These are phyloP conservation scores for Amorpha juglandis DNA, from an alignment of 2,888 invertebrate genomes.

Conservation along the genomic window DNA sequence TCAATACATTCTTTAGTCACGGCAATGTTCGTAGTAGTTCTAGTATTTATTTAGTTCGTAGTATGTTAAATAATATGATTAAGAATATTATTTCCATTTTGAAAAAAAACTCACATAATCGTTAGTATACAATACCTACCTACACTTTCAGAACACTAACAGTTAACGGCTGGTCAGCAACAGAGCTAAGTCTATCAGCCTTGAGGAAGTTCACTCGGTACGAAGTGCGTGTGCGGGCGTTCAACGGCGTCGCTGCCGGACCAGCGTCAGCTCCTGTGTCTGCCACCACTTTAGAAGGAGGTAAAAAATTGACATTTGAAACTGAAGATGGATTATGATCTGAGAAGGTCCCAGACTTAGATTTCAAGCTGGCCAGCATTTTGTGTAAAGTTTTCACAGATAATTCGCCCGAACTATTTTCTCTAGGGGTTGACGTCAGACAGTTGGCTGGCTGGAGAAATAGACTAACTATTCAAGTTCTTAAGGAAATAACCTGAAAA, in stretches of 20 bases:
- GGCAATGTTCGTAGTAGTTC: too few relatives aligned
- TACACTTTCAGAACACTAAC: constrained; percentile 77
- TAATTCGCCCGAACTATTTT: not conserved
- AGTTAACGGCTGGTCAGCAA: constrained; percentile 89
- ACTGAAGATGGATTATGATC: too few relatives aligned
- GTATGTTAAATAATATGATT: too few relatives aligned
- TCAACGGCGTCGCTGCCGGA: constrained; percentile 91
- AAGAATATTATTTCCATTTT: not conserved
- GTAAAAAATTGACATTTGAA: constrained; percentile 53
- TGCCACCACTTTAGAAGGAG: constrained; percentile 89
- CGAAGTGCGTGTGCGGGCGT: constrained; percentile 90
- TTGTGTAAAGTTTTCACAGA: too few relatives aligned
- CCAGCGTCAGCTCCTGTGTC: constrained; percentile 88
- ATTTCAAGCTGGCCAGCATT: too few relatives aligned
- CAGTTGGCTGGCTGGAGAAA: too few relatives aligned
- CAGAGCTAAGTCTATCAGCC: constrained; percentile 86
- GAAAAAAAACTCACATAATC: not conserved
- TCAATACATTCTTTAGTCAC: too few relatives aligned
- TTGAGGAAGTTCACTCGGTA: constrained; percentile 91
- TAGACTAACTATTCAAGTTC: too few relatives aligned
- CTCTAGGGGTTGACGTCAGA: not conserved
- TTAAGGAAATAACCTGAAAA: too few relatives aligned
- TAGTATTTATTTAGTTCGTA: too few relatives aligned
- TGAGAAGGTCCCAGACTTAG: too few relatives aligned
- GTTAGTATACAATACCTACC: not conserved